These are phyloP conservation scores for Parauchenoglanis ngamensis DNA, from an alignment of 2,797 vertebrate species.

Conservation along the genomic window DNA sequence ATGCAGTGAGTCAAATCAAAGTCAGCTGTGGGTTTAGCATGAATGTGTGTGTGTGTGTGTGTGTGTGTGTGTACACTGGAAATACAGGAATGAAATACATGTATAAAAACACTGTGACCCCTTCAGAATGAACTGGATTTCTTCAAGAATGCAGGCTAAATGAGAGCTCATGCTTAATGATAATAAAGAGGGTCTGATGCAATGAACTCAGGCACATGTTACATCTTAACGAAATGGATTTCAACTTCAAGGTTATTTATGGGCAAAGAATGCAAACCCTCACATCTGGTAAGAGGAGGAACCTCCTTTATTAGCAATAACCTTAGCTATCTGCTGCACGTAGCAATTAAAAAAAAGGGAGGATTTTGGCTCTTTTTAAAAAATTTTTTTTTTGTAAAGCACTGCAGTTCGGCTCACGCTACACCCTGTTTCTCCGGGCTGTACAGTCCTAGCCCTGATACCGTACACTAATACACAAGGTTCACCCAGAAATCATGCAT, in stretches of 20 bases:
- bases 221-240: not conserved
- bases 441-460: not conserved
- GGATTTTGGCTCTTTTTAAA: not conserved
- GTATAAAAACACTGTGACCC: not conserved
- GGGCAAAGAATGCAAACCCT: not conserved
- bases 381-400: not conserved
- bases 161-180: not conserved
- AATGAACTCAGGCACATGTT: not conserved
- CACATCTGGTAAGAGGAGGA: not conserved
- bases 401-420: not conserved
- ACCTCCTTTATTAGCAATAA: not conserved
- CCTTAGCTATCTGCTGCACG: not conserved
- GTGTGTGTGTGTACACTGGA: conserved; percentile 4
- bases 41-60: not conserved
- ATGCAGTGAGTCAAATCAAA: conserved; percentile 28
- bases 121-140: not conserved
- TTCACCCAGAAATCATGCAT: conserved; percentile 2
- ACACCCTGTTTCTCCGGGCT: not conserved
- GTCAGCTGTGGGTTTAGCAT: conserved; percentile 23
- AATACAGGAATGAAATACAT: conserved; percentile 5
- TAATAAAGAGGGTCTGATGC: not conserved
- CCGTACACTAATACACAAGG: not conserved
- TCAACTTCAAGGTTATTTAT: not conserved
- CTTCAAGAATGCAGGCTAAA: not conserved
- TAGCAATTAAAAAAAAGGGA: not conserved